These are phyloP conservation scores for Cyaniris semiargus DNA, from an alignment of 2,888 invertebrate genomes.

Conservation along the genomic window DNA sequence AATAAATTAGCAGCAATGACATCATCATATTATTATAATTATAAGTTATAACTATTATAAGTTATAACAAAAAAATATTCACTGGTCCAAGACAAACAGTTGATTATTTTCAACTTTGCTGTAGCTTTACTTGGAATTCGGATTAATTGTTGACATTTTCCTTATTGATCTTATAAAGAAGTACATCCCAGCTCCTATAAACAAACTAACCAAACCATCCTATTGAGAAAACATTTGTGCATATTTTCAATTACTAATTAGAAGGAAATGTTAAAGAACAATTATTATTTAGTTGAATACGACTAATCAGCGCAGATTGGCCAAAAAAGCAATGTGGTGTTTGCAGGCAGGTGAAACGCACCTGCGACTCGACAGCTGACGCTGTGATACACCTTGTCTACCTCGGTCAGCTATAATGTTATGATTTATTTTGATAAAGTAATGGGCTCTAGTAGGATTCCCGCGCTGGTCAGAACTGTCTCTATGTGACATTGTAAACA, in stretches of 20 bases:
- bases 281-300: background rate
- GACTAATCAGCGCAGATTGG: background rate
- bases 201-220: background rate
- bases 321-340: background rate
- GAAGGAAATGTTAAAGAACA: too few species aligned
- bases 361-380: constrained; percentile 12
- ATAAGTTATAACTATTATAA: too few species aligned
- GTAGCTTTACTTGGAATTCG: background rate
- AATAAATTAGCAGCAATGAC: constrained; percentile 15
- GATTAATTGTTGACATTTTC: background rate
- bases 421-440: too few species aligned
- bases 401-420: too few species aligned
- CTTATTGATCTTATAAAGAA: background rate
- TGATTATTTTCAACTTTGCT: background rate
- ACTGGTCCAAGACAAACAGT: background rate
- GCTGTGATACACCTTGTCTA: background rate
- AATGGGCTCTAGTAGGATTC: too few species aligned
- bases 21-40: constrained; percentile 26
- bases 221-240: too few species aligned
- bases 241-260: too few species aligned
- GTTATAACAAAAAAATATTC: too few species aligned
- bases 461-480: too few species aligned
- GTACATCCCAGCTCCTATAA: background rate
- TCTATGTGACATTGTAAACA: too few species aligned
- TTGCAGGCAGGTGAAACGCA: background rate